Conservation (phyloP, 2,888 invertebrate genomes). For the Leptarthrus brevirostris region DNA sequence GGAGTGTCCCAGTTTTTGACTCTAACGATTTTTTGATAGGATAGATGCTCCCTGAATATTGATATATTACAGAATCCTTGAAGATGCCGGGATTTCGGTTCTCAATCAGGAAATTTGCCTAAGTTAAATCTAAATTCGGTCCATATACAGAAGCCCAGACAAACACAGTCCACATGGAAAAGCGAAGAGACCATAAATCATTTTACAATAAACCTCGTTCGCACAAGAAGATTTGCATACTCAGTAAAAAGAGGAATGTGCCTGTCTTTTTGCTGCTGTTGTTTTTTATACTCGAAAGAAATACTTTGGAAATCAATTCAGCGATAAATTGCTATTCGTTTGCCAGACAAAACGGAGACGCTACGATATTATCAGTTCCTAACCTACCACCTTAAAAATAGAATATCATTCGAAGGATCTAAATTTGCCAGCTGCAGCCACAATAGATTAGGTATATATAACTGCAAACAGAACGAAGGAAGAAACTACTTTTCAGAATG, state of each 20-base stretch:
- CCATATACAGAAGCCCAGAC: too few species aligned
- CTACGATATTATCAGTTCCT: not conserved
- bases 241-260: not conserved
- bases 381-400: not conserved
- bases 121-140: too few species aligned
- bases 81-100: too few species aligned
- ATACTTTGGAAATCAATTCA: conserved; percentile 1
- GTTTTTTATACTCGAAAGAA: not conserved
- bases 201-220: not conserved
- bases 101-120: too few species aligned
- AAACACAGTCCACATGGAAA: not conserved
- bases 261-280: not conserved
- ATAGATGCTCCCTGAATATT: not conserved
- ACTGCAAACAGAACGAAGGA: not conserved
- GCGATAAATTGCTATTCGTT: not conserved
- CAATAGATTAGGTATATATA: not conserved
- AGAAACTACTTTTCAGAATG: not conserved
- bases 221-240: not conserved
- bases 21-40: not conserved
- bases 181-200: not conserved
- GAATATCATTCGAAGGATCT: not conserved
- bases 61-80: not conserved
- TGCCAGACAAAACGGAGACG: not conserved
- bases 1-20: not conserved
- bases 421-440: not conserved